phyloP scores from a whole-genome alignment of 2,113 vertebrate genomes.

The Cyanocitta stelleri region DNA sequence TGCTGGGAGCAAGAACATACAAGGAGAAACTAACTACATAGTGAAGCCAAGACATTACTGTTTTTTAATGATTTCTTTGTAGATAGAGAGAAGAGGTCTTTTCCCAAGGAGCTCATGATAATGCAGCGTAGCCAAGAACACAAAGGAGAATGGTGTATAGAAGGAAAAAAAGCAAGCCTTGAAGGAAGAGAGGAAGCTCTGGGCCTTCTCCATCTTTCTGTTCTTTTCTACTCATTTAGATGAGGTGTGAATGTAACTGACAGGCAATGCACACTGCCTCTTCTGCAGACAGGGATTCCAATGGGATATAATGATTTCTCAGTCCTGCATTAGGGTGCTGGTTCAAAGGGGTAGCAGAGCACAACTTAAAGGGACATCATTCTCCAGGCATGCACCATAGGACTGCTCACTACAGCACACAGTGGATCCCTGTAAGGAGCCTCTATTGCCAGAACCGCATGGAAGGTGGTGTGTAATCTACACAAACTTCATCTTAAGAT shows the following conservation, averaged over 20 bases:
- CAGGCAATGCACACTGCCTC: not conserved
- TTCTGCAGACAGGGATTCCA: not conserved
- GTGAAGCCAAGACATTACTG: slow-evolving; percentile 35
- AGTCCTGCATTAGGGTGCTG: not conserved
- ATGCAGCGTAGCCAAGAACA: not conserved
- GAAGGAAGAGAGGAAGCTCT: slow-evolving; percentile 26
- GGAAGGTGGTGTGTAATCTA: not conserved
- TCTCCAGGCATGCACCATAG: not conserved
- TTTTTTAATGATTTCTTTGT: slow-evolving; percentile 40
- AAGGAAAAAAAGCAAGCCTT: not conserved
- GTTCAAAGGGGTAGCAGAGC: not conserved
- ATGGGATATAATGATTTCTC: not conserved
- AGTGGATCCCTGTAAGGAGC: not conserved
- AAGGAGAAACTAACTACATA: slow-evolving; percentile 50
- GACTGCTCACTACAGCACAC: not conserved
- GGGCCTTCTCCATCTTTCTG: slow-evolving; percentile 1
- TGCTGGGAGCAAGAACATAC: slow-evolving; percentile 59
- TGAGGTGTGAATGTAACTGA: slow-evolving; percentile 1
- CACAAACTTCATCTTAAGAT: not conserved
- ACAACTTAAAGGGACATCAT: not conserved
- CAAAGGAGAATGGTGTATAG: slow-evolving; percentile 9
- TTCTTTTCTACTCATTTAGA: not conserved
- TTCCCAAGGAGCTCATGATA: slow-evolving; percentile 49
- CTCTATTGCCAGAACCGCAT: not conserved
- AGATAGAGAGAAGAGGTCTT: slow-evolving; percentile 41